Percentiles rank a stretch among this genome's conserved stretches.
These are phyloP conservation scores for Maniola hyperantus DNA, from an alignment of 2,888 invertebrate species.

Conservation along the genomic window DNA sequence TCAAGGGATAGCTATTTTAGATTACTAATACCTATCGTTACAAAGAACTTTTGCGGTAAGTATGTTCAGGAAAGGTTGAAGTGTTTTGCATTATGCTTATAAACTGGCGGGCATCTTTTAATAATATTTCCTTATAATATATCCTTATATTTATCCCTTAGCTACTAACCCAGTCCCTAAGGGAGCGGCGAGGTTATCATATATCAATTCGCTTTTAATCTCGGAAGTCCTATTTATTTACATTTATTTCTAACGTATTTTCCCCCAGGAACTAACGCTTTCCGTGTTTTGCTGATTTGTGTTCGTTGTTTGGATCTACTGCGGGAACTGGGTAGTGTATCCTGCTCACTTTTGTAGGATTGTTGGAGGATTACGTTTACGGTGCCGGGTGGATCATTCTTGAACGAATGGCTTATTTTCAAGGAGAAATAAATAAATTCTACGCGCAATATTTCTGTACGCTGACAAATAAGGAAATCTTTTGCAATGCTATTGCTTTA, in stretches of 20 bases:
- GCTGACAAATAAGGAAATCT: background rate
- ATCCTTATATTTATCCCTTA: conserved; percentile 22
- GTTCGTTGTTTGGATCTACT: conserved; percentile 61
- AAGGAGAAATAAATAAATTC: background rate
- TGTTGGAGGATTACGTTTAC: background rate
- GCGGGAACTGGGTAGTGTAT: background rate
- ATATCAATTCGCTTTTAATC: conserved; percentile 77
- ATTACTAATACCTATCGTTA: too few relatives aligned
- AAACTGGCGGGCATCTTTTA: background rate
- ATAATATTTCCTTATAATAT: conserved; percentile 1
- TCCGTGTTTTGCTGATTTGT: conserved; percentile 74
- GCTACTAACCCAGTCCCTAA: conserved; percentile 25
- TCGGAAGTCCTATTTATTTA: conserved; percentile 76
- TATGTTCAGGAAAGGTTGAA: background rate
- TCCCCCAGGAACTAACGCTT: conserved; percentile 74
- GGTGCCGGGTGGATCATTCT: background rate
- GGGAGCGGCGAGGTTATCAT: conserved; percentile 51
- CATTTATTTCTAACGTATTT: conserved; percentile 78
- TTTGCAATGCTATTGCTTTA: too few relatives aligned
- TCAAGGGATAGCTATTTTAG: too few relatives aligned
- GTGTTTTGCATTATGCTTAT: background rate
- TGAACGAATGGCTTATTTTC: background rate
- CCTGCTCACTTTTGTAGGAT: conserved; percentile 8
- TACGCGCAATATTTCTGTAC: background rate
- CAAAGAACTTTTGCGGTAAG: too few relatives aligned